Evolutionary conservation across 2,888 invertebrate species (phyloP), one percentile per base, ranked within the genome.

Genomic region (Meteorus cinctellus): DNA sequence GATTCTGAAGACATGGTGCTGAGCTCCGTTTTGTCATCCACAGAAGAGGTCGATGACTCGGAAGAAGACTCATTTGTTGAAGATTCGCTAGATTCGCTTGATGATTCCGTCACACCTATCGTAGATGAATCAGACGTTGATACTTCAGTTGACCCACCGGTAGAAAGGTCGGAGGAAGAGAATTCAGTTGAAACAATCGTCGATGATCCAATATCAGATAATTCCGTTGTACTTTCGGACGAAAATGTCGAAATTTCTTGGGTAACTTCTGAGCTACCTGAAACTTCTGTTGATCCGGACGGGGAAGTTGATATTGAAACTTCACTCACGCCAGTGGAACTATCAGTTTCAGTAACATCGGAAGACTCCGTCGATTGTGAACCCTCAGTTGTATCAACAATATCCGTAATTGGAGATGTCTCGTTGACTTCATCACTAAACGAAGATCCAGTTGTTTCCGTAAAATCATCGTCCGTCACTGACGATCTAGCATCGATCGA

Each of bases 381-480:
- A 45, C 41, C 81, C 60, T 19, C 19, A 4, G 83, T 84, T 27
- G 51, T 66, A 51, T 55, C 75, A 14, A 80, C 74, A 10, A 66
- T 62, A 62, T 82, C 80, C 62, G 80, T 76, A n/a, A 80, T 66
- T n/a, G 67, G 77, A 27, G 74, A 80, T 16, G 79, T 77, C 63
- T 55, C 76, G 48, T 69, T 76, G 6, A 51, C 74, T 71, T 75
- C 60, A 67, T 81, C 63, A 62, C 72, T 72, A 24, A 14, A 36
- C 1, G 72, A 67, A n/a, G 29, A 24, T 63, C 51, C 76, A 16
- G 63, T 68, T 16, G 63, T 69, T 34, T 31, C 29, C 1, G 67
- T 77, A 5, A 27, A 27, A 55, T 69, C 75, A 1, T 34, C 68
- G 8, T 75, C 78, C 19, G 68, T 31, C 16, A 75, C 77, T 10